These are phyloP conservation scores for Holocentrus rufus DNA, from an alignment of 2,797 vertebrate species.

Conservation along the genomic window DNA sequence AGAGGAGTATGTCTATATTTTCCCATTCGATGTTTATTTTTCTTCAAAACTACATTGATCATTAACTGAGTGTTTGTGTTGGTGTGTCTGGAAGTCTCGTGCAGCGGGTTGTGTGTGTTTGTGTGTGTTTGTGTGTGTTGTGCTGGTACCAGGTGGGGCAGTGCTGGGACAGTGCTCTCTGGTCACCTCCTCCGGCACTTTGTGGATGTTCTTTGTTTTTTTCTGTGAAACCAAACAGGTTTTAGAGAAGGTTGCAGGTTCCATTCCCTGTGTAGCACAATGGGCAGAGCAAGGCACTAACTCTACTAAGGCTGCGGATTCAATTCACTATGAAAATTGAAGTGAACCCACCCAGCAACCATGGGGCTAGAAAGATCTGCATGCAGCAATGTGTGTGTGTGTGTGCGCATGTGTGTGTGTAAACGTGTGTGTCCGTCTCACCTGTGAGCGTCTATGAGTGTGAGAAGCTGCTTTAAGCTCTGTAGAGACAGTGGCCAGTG, in stretches of 20 bases:
- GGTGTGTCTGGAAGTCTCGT: not conserved
- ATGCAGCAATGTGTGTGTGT: too few relatives aligned
- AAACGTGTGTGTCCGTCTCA: not conserved
- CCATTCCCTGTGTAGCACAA: too few relatives aligned
- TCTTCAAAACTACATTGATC: too few relatives aligned
- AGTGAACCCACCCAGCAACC: too few relatives aligned
- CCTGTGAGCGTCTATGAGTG: not conserved
- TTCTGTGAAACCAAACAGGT: constrained; percentile 70
- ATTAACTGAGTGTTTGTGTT: not conserved
- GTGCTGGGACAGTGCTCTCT: constrained; percentile 56
- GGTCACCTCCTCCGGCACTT: constrained; percentile 75
- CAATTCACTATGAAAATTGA: too few relatives aligned
- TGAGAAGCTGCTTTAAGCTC: constrained; percentile 54
- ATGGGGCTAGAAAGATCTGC: too few relatives aligned
- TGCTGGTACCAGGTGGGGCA: constrained; percentile 45
- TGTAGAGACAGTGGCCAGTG: constrained; percentile 55
- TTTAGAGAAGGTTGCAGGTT: not conserved
- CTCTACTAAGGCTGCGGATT: too few relatives aligned
- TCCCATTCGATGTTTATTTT: too few relatives aligned
- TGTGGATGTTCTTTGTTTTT: constrained; percentile 81
- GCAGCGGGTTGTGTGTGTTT: constrained; percentile 9
- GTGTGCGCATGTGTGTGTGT: not conserved
- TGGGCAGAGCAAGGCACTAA: too few relatives aligned
- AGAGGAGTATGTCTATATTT: too few relatives aligned
- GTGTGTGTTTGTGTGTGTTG: constrained; percentile 12